phyloP scores from a whole-genome alignment of 2,888 invertebrate genomes.

The Venusia cambrica region DNA sequence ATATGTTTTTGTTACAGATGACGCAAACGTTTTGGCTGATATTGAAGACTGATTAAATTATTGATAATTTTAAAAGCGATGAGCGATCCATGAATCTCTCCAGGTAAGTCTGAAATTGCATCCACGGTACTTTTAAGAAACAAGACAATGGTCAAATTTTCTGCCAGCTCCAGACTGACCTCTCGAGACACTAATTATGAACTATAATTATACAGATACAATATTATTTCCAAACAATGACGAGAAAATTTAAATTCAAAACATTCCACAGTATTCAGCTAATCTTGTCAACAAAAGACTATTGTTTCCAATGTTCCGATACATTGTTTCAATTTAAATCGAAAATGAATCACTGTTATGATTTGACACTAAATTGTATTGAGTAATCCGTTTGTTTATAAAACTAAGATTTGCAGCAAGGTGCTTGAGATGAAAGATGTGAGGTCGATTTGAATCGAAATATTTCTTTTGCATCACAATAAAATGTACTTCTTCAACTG shows the following conservation, averaged over 20 bases:
- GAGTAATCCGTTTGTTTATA: constrained; percentile 73
- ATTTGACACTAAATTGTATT: constrained; percentile 73
- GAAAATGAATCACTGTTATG: constrained; percentile 78
- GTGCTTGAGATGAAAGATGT: not conserved
- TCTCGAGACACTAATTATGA: constrained; percentile 15
- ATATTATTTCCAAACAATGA: constrained; percentile 68
- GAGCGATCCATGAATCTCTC: constrained; percentile 58
- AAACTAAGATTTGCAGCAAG: constrained; percentile 14
- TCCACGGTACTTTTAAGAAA: not conserved
- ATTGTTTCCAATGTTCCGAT: constrained; percentile 61
- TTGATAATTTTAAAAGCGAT: constrained; percentile 61
- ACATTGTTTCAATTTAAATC: constrained; percentile 76
- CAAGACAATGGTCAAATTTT: constrained; percentile 22
- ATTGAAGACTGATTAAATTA: constrained; percentile 70
- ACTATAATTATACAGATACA: constrained; percentile 33
- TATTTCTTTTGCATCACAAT: no score
- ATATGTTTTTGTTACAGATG: constrained; percentile 66
- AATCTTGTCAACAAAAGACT: constrained; percentile 78
- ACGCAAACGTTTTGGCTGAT: constrained; percentile 55
- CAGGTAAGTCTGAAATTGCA: constrained; percentile 41
- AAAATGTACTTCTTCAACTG: no score
- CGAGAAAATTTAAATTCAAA: constrained; percentile 74
- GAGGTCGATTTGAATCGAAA: no score
- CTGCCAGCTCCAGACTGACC: constrained; percentile 19
- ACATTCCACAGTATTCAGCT: constrained; percentile 78